Percentiles rank a stretch among this genome's conserved stretches.
These are phyloP conservation scores for Callimorpha dominula DNA, from an alignment of 2,888 invertebrate species.

Conservation along the genomic window DNA sequence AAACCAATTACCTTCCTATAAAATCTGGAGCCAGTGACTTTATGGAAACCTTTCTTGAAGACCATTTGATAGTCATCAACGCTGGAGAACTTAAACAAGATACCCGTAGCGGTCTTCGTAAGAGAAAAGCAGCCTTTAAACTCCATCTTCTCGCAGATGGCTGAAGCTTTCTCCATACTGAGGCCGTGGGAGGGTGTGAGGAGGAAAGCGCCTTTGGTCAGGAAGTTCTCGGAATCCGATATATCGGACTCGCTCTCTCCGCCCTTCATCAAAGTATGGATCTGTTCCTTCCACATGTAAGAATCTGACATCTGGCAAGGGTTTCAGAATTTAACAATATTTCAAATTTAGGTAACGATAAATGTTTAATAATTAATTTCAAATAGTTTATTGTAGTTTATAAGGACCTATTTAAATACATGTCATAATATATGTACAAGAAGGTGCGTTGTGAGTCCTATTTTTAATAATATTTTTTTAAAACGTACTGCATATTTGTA, in stretches of 20 bases:
- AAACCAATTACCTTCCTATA: slow-evolving; percentile 91
- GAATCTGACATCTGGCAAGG: slow-evolving; percentile 80
- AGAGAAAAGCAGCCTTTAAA: slow-evolving; percentile 95
- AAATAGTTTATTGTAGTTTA: too few relatives aligned
- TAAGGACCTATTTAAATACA: too few relatives aligned
- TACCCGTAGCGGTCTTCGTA: slow-evolving; percentile 95
- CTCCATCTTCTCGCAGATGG: slow-evolving; percentile 95
- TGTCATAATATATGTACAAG: too few relatives aligned
- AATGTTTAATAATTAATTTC: neutral
- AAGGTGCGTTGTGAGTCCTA: too few relatives aligned
- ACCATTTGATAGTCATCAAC: slow-evolving; percentile 95
- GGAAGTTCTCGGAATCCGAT: slow-evolving; percentile 91
- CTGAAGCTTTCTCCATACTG: slow-evolving; percentile 94
- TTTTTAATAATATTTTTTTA: too few relatives aligned
- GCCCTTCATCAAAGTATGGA: slow-evolving; percentile 88
- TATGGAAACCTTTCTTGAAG: slow-evolving; percentile 95
- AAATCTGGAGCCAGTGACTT: slow-evolving; percentile 94
- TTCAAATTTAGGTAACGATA: neutral
- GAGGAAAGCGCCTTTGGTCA: slow-evolving; percentile 94
- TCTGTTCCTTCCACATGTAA: slow-evolving; percentile 85
- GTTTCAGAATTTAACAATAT: slow-evolving; percentile 14
- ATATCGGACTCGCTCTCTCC: slow-evolving; percentile 94
- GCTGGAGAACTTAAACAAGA: slow-evolving; percentile 95
- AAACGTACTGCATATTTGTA: too few relatives aligned
- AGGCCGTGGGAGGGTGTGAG: slow-evolving; percentile 95